A percentile compares a stretch with the other conserved stretches of the same genome.
Evolutionary conservation across 2,797 vertebrate genomes (phyloP).

Genomic region (Pseudochromis fuscus): DNA sequence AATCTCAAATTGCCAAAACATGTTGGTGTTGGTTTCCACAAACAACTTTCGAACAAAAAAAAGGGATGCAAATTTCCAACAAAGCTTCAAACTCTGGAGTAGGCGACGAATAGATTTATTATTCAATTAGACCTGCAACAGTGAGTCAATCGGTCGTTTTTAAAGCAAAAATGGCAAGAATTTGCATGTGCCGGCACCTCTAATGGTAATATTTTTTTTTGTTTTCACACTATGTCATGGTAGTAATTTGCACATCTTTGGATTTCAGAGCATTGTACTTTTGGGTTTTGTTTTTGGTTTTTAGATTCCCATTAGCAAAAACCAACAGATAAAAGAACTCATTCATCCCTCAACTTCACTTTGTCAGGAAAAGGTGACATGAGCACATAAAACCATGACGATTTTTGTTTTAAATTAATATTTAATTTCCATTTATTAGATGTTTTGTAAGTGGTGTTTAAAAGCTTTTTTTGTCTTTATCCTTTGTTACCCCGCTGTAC

Average conservation of each 20-base stretch:
- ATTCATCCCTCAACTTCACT: background rate
- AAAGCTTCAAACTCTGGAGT: background rate
- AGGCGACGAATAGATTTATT: background rate
- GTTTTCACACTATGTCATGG: background rate
- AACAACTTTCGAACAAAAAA: constrained; percentile 2
- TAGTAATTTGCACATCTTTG: background rate
- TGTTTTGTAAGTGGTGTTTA: background rate
- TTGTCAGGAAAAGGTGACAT: background rate
- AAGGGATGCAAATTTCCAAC: constrained; percentile 15
- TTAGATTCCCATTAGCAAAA: constrained; percentile 1
- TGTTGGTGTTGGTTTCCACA: background rate
- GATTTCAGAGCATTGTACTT: background rate
- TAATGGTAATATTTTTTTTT: background rate
- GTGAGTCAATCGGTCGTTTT: background rate
- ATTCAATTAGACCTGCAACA: background rate
- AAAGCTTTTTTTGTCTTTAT: no score
- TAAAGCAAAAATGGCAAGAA: background rate
- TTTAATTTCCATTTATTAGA: background rate
- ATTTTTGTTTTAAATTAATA: background rate
- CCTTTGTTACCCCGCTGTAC: no score
- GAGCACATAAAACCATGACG: background rate
- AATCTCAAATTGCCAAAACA: constrained; percentile 21
- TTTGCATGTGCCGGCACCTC: background rate
- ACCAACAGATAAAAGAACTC: background rate
- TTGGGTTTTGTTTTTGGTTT: background rate